phyloP scores from a whole-genome alignment of 2,888 invertebrate species.

The Strigamia transsilvanica region DNA sequence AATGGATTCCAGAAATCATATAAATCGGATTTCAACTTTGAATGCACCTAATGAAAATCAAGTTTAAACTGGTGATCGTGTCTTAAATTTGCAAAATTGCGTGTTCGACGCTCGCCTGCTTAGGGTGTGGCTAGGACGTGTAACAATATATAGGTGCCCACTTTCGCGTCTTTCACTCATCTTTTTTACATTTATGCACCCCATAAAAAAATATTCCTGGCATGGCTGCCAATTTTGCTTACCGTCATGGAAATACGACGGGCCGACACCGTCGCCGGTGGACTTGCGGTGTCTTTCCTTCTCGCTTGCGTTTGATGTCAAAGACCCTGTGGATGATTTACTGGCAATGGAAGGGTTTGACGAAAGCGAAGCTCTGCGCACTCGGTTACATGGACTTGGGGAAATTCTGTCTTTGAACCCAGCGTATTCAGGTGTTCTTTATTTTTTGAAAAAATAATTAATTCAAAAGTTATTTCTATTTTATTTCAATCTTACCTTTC shows the following conservation, averaged over 20 bases:
- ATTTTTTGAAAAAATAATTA: background rate
- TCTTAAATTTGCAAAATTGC: too few species aligned
- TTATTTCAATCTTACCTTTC: slow-evolving; percentile 72
- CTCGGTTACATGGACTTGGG: slow-evolving; percentile 1
- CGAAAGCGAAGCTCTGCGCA: slow-evolving; percentile 46
- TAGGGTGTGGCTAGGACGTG: too few species aligned
- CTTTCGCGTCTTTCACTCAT: too few species aligned
- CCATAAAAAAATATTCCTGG: too few species aligned
- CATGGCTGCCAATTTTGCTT: background rate
- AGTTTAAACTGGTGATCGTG: too few species aligned
- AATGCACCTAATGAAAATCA: too few species aligned
- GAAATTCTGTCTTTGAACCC: slow-evolving; percentile 22
- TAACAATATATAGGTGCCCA: too few species aligned
- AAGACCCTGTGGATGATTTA: slow-evolving; percentile 48
- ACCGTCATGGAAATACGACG: background rate
- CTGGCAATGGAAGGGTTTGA: slow-evolving; percentile 22
- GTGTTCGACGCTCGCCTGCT: too few species aligned
- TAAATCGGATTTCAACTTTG: too few species aligned
- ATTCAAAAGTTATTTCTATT: background rate
- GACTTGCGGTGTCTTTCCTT: slow-evolving; percentile 21
- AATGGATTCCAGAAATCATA: too few species aligned
- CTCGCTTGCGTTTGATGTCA: slow-evolving; percentile 28
- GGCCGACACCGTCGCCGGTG: background rate
- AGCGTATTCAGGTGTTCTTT: background rate
- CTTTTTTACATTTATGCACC: too few species aligned